These are phyloP conservation scores for Drosophila barbarae DNA, from an alignment of 2,888 invertebrate genomes.

Conservation along the genomic window DNA sequence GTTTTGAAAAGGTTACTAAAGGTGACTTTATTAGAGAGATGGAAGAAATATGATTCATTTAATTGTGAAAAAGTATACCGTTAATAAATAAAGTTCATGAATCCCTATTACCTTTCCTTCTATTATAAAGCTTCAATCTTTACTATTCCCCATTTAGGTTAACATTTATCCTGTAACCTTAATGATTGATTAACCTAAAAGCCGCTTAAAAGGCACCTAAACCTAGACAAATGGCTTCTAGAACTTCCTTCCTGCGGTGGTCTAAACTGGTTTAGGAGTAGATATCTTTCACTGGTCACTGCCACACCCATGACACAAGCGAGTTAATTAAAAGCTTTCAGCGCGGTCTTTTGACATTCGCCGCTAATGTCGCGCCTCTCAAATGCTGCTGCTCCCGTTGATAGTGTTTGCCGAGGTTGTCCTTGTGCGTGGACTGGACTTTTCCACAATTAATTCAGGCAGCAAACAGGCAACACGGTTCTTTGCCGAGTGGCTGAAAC, in stretches of 20 bases:
- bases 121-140: not conserved
- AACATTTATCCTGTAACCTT: not conserved
- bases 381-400: conserved; percentile 19
- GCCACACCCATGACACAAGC: conserved; percentile 22
- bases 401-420: conserved; percentile 2
- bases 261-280: conserved; percentile 18
- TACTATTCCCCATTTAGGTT: not conserved
- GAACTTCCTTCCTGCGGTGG: conserved; percentile 25
- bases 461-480: conserved; percentile 1
- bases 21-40: not conserved
- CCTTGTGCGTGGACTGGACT: conserved; percentile 31
- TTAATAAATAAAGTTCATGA: too few species aligned
- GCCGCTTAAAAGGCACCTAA: not conserved
- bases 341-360: conserved; percentile 31
- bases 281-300: conserved; percentile 13
- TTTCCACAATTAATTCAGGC: conserved; percentile 24
- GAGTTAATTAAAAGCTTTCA: conserved; percentile 35
- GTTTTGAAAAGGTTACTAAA: not conserved
- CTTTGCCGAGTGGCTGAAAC: conserved; percentile 23
- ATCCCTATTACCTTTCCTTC: too few species aligned
- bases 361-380: conserved; percentile 40
- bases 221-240: not conserved
- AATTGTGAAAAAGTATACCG: not conserved
- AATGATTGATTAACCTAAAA: conserved; percentile 37
- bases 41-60: not conserved